Evolutionary conservation across 2,797 vertebrate species (phyloP).

Genomic region (Myoxocephalus aenaeus): DNA sequence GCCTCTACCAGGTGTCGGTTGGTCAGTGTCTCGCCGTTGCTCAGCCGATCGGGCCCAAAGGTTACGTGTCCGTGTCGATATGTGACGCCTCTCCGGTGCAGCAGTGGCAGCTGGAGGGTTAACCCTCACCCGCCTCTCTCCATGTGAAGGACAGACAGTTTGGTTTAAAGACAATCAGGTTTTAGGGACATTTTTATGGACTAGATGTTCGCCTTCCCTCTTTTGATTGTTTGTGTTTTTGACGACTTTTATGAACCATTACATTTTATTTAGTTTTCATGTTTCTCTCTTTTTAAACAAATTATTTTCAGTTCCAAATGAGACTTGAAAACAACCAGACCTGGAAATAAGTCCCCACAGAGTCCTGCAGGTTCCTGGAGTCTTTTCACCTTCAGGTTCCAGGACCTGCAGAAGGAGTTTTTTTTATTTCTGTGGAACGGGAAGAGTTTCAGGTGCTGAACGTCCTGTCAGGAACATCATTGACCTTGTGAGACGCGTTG

Average conservation of each 20-base stretch:
- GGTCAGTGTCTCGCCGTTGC: constrained; percentile 92
- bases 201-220: background rate
- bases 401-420: no score
- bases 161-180: constrained; percentile 18
- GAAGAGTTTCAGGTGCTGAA: no score
- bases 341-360: background rate
- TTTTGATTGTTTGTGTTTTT: background rate
- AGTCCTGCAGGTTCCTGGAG: no score
- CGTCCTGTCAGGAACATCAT: background rate
- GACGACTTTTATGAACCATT: constrained; percentile 10
- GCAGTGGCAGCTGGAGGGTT: constrained; percentile 91
- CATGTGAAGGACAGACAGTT: background rate
- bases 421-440: no score
- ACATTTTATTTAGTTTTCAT: background rate
- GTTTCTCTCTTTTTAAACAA: background rate
- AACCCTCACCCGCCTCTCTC: constrained; percentile 13
- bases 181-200: background rate
- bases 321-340: background rate
- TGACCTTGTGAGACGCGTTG: background rate
- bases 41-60: constrained; percentile 85
- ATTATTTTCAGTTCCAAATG: no score
- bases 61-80: constrained; percentile 93
- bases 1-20: constrained; percentile 95
- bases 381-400: no score
- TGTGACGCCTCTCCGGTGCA: constrained; percentile 90